phyloP scores from a whole-genome alignment of 2,797 vertebrate species.

The Manis crassicaudata region DNA sequence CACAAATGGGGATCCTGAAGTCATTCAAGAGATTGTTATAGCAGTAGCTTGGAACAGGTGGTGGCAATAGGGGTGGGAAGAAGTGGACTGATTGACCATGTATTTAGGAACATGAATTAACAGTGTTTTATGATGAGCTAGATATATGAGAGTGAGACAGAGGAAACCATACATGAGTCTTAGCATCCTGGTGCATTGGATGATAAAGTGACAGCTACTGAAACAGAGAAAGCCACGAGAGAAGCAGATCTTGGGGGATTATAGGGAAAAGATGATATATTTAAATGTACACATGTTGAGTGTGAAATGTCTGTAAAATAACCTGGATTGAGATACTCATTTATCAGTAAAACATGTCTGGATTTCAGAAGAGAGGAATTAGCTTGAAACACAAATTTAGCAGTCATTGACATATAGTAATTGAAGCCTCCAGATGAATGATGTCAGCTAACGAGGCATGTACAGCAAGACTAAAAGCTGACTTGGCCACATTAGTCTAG shows the following conservation, averaged over 20 bases:
- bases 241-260: not conserved
- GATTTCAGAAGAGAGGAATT: slow-evolving; percentile 25
- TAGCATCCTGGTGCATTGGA: not conserved
- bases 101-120: slow-evolving; percentile 47
- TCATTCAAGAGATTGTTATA: not conserved
- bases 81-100: not conserved
- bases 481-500: not conserved
- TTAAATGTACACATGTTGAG: not conserved
- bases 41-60: not conserved
- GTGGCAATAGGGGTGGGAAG: not conserved
- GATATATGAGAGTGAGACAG: not conserved
- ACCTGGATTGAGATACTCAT: not conserved
- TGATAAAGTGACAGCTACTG: not conserved
- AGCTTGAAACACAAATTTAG: slow-evolving; percentile 51
- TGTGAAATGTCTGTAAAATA: not conserved
- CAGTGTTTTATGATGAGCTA: not conserved
- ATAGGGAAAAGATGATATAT: not conserved
- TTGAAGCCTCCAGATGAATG: slow-evolving; percentile 25
- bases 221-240: not conserved
- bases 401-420: not conserved
- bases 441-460: not conserved
- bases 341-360: slow-evolving; percentile 46
- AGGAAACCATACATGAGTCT: not conserved
- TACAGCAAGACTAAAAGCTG: not conserved
- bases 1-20: not conserved